A percentile compares a stretch with the other conserved stretches of the same genome.
phyloP scores from a whole-genome alignment of 2,888 invertebrate species.

The Cataglyphis altisquamis region DNA sequence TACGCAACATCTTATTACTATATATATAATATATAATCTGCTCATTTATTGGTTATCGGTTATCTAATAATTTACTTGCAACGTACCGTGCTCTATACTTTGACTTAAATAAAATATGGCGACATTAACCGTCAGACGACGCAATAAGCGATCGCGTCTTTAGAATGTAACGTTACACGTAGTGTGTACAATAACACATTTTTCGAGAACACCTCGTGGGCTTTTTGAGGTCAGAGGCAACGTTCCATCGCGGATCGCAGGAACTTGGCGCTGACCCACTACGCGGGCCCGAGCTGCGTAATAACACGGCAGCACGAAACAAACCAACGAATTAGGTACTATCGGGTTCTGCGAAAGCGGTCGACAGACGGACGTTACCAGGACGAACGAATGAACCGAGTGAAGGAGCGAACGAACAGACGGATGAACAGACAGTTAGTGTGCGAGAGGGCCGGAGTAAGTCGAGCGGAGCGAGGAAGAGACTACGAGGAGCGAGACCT shows the following conservation, averaged over 20 bases:
- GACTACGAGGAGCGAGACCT: conserved; percentile 69
- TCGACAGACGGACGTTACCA: conserved; percentile 79
- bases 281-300: conserved; percentile 76
- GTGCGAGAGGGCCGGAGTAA: conserved; percentile 68
- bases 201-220: conserved; percentile 31
- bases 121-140: not conserved
- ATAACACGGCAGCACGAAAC: conserved; percentile 83
- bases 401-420: conserved; percentile 67
- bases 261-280: conserved; percentile 58
- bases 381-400: conserved; percentile 72
- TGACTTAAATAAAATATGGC: not conserved
- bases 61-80: conserved; percentile 32
- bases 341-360: conserved; percentile 83
- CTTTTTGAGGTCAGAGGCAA: conserved; percentile 65
- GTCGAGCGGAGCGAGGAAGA: conserved; percentile 68
- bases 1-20: conserved; percentile 28
- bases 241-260: conserved; percentile 63
- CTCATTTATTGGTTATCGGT: conserved; percentile 24
- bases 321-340: conserved; percentile 83
- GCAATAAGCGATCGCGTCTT: not conserved
- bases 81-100: not conserved
- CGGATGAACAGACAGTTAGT: conserved; percentile 76
- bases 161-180: not conserved
- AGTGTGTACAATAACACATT: not conserved
- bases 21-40: conserved; percentile 37